Conservation (phyloP, 2,113 vertebrate genomes). For the Leptocoma aspasia region DNA sequence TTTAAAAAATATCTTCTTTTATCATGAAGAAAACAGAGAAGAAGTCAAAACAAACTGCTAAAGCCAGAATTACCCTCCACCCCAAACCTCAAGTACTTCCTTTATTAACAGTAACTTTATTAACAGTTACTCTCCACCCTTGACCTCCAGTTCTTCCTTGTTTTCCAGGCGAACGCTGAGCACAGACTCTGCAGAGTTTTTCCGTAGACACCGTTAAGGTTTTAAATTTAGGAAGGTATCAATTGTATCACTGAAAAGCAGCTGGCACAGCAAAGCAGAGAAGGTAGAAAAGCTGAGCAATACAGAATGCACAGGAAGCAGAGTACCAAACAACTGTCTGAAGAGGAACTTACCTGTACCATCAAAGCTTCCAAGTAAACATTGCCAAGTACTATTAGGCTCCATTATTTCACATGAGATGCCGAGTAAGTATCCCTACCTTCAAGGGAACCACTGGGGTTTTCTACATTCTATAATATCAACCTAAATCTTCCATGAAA, state of each 20-base stretch:
- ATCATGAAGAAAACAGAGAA: not conserved
- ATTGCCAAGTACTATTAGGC: not conserved
- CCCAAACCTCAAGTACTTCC: not conserved
- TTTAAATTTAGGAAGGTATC: not conserved
- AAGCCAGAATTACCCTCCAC: not conserved
- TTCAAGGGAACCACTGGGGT: not conserved
- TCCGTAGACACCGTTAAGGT: rapidly evolving
- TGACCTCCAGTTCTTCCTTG: not conserved
- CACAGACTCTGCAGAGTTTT: not conserved
- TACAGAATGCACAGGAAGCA: not conserved
- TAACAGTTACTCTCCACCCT: not conserved
- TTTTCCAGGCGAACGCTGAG: not conserved
- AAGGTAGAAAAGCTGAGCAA: not conserved
- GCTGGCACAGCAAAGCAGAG: not conserved
- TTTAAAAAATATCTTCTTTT: not conserved
- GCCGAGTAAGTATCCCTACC: not conserved
- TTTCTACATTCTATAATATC: not conserved
- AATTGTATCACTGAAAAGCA: not conserved
- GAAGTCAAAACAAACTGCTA: not conserved
- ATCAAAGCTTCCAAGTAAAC: not conserved
- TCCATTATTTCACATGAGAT: not conserved
- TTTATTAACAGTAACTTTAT: too few species aligned
- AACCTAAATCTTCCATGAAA: not conserved
- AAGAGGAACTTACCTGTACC: not conserved
- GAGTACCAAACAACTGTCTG: not conserved